A percentile compares a stretch with the other conserved stretches of the same genome.
phyloP scores from a whole-genome alignment of 2,797 vertebrate genomes.

The Apogon hyalosoma region DNA sequence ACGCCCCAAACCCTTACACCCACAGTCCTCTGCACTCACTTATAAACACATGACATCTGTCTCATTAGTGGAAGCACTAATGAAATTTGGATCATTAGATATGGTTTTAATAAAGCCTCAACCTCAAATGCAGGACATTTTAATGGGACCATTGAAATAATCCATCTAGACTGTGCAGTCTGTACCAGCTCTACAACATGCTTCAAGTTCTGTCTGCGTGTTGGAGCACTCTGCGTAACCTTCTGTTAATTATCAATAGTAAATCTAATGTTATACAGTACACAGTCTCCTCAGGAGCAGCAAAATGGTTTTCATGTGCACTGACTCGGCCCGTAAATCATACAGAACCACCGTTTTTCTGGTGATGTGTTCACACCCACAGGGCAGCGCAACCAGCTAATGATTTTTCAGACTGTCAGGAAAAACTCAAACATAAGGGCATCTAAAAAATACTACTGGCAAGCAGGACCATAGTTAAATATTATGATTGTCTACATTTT shows the following conservation, averaged over 20 bases:
- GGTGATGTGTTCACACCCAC: neutral
- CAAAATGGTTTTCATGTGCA: constrained; percentile 36
- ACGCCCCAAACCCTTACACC: constrained; percentile 18
- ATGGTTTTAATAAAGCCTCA: no score
- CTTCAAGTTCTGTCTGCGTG: neutral
- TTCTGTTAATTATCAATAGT: constrained; percentile 10
- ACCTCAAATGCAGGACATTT: no score
- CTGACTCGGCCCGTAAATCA: constrained; percentile 33
- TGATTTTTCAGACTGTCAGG: constrained; percentile 23
- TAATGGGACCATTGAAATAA: no score
- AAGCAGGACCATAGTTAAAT: no score
- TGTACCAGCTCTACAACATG: neutral
- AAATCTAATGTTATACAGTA: neutral
- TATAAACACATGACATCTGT: no score
- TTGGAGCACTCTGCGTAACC: constrained; percentile 6
- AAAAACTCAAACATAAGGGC: neutral
- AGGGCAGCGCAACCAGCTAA: constrained; percentile 9
- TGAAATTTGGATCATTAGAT: no score
- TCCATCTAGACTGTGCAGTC: neutral
- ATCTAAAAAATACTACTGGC: neutral
- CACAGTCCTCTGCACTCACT: constrained; percentile 52
- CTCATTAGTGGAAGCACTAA: no score
- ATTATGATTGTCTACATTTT: neutral
- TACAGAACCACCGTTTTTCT: constrained; percentile 22
- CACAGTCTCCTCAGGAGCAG: constrained; percentile 30